phyloP scores from a whole-genome alignment of 2,888 invertebrate species.

The Galeopsomyia nigrocyanea region DNA sequence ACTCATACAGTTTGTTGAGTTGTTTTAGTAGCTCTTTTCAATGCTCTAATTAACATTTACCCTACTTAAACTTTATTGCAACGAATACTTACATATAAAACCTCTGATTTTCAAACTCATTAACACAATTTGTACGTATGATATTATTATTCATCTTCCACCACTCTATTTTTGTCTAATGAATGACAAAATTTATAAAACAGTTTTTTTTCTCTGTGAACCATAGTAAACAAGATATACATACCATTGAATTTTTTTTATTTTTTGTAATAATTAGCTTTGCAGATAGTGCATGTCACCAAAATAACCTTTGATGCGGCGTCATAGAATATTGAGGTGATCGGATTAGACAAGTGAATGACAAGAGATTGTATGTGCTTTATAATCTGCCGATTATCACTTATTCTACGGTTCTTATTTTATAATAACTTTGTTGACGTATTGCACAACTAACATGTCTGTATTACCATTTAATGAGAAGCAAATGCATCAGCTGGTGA shows the following conservation, averaged over 20 bases:
- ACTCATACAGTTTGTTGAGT: too few relatives aligned
- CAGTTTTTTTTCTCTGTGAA: too few relatives aligned
- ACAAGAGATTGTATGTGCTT: conserved; percentile 41
- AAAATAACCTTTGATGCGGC: conserved; percentile 50
- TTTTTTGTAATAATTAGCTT: conserved; percentile 52
- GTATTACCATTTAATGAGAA: conserved; percentile 69
- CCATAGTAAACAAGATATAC: too few relatives aligned
- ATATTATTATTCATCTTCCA: too few relatives aligned
- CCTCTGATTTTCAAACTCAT: too few relatives aligned
- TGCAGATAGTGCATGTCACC: conserved; percentile 57
- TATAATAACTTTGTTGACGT: conserved; percentile 51
- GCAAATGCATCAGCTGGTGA: conserved; percentile 74
- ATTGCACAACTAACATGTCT: conserved; percentile 62
- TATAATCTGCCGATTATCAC: conserved; percentile 29
- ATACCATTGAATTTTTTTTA: conserved; percentile 22
- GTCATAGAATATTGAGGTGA: conserved; percentile 47
- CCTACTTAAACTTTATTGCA: too few relatives aligned
- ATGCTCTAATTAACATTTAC: too few relatives aligned
- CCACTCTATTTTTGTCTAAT: too few relatives aligned
- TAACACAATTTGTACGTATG: too few relatives aligned
- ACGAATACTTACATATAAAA: too few relatives aligned
- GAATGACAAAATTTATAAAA: too few relatives aligned
- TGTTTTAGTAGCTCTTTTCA: too few relatives aligned
- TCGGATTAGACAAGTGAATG: conserved; percentile 30
- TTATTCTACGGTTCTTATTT: conserved; percentile 47